phyloP scores from a whole-genome alignment of 92 coral and sea anemone species.

The Meandrina meandrites region DNA sequence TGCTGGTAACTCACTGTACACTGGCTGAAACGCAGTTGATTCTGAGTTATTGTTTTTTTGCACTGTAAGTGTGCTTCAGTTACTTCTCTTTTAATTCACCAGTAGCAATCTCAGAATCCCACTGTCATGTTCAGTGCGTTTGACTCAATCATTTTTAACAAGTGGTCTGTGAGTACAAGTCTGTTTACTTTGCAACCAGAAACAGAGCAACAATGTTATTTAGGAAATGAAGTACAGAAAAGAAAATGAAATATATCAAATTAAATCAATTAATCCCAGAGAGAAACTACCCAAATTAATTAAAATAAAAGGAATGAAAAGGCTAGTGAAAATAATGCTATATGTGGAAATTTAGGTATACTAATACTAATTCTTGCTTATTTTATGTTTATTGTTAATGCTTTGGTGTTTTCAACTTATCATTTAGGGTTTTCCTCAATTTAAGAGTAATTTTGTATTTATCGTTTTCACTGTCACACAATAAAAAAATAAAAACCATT shows the following conservation, averaged over 20 bases:
- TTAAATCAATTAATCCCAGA: not conserved
- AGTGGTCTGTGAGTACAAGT: not conserved
- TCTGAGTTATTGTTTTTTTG: too few species aligned
- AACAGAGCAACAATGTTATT: not conserved
- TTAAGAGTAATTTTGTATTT: too few species aligned
- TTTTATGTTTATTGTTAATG: too few species aligned
- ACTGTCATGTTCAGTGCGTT: not conserved
- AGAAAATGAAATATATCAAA: not conserved
- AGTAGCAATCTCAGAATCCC: not conserved
- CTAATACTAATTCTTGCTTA: too few species aligned
- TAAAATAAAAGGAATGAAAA: too few species aligned
- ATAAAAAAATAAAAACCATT: too few species aligned
- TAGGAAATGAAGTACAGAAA: not conserved
- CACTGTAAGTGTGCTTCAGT: not conserved
- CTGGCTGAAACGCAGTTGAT: not conserved
- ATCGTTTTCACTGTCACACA: too few species aligned
- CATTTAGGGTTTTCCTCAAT: too few species aligned
- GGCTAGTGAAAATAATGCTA: too few species aligned
- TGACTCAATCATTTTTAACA: not conserved
- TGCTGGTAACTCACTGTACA: not conserved
- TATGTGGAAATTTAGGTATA: too few species aligned
- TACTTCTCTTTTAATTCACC: not conserved
- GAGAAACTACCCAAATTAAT: not conserved
- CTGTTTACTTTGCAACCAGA: not conserved
- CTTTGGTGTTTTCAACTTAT: too few species aligned